These are phyloP conservation scores for Cisticola juncidis DNA, from an alignment of 2,113 vertebrate genomes.

Conservation along the genomic window DNA sequence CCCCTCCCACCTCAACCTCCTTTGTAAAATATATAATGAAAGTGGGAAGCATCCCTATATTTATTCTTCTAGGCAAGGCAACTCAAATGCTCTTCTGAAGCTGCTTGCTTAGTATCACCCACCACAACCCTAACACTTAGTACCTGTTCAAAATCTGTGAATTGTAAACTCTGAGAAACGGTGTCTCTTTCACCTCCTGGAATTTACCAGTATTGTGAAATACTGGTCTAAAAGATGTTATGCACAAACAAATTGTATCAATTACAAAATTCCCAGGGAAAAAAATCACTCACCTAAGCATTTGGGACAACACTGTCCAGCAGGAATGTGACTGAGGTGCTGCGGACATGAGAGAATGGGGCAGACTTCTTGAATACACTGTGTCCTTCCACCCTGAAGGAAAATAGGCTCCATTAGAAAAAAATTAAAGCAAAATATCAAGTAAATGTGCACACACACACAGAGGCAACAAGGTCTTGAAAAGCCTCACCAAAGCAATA, in stretches of 20 bases:
- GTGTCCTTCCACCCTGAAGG: slow-evolving; percentile 87
- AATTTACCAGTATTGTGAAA: neutral
- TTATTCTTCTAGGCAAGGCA: neutral
- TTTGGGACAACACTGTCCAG: slow-evolving; percentile 91
- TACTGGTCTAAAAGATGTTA: neutral
- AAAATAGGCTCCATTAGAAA: slow-evolving; percentile 56
- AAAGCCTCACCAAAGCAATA: neutral
- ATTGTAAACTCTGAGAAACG: neutral
- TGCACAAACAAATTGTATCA: neutral
- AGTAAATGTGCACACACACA: neutral
- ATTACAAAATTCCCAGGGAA: neutral
- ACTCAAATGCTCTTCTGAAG: neutral
- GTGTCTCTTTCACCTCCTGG: neutral
- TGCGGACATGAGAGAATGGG: slow-evolving; percentile 95
- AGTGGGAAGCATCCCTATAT: neutral
- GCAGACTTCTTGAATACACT: slow-evolving; percentile 89
- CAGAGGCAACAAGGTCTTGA: neutral
- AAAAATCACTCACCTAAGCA: slow-evolving; percentile 84
- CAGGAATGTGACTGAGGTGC: slow-evolving; percentile 87
- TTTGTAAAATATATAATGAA: neutral
- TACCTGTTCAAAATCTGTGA: neutral
- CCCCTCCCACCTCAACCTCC: neutral
- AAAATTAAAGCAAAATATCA: slow-evolving; percentile 1
- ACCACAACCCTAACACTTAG: neutral
- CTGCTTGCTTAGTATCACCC: neutral